Evolutionary conservation across 2,113 vertebrate species (phyloP).

Genomic region (Struthio camelus): DNA sequence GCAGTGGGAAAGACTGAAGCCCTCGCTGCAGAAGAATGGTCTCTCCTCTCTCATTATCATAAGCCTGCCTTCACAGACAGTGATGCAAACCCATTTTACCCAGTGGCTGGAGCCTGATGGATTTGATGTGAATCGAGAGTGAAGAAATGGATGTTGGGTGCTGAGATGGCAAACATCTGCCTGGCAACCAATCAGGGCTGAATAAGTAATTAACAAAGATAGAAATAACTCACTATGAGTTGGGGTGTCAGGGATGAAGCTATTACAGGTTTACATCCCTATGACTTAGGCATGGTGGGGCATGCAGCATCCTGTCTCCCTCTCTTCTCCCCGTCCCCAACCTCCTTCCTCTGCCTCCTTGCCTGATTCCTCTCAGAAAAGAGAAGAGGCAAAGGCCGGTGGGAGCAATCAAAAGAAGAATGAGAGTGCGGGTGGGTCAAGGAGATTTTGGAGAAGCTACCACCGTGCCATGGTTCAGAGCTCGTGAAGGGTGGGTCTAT

Average conservation of each 20-base stretch:
- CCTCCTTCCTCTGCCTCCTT: not conserved
- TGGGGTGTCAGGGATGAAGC: not conserved
- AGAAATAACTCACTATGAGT: not conserved
- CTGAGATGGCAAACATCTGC: not conserved
- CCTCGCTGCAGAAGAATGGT: not conserved
- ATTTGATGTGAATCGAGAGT: not conserved
- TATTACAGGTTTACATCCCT: not conserved
- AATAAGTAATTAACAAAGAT: not conserved
- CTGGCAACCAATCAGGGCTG: not conserved
- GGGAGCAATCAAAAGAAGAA: not conserved
- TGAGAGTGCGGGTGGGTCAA: not conserved
- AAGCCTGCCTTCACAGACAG: not conserved
- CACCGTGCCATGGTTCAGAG: not conserved
- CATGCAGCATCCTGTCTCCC: not conserved
- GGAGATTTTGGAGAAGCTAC: not conserved
- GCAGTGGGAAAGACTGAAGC: not conserved
- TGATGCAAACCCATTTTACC: not conserved
- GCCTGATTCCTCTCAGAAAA: not conserved
- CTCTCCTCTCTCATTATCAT: not conserved
- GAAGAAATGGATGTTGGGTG: not conserved
- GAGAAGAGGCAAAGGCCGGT: not conserved
- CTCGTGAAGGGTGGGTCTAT: not conserved
- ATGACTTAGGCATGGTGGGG: not conserved
- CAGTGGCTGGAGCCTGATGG: not conserved
- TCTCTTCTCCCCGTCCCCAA: too few relatives aligned